A percentile compares a stretch with the other conserved stretches of the same genome.
phyloP scores from a whole-genome alignment of 2,113 vertebrate species.

The Hypocryptadius cinnamomeus region DNA sequence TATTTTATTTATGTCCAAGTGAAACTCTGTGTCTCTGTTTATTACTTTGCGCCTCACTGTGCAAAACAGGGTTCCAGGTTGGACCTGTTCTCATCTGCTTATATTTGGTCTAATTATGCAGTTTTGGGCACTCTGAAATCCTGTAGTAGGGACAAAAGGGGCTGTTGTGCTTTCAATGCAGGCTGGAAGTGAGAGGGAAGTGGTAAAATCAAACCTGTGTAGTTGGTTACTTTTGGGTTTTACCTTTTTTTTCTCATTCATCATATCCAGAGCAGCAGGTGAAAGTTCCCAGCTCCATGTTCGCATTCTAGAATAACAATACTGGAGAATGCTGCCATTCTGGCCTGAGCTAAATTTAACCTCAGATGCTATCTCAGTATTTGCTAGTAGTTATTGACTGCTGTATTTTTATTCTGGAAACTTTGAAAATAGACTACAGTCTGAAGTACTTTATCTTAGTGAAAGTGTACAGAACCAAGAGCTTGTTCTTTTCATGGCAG shows the following conservation, averaged over 20 bases:
- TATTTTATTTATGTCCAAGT: neutral
- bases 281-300: neutral
- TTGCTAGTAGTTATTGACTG: neutral
- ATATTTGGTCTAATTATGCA: neutral
- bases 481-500: neutral
- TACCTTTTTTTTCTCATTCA: neutral
- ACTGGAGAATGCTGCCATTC: neutral
- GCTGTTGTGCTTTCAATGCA: neutral
- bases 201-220: neutral
- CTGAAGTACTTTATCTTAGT: neutral
- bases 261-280: neutral
- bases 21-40: neutral
- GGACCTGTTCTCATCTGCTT: neutral
- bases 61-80: neutral
- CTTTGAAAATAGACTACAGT: neutral
- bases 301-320: neutral
- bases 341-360: neutral
- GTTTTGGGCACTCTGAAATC: neutral
- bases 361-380: neutral
- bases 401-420: neutral
- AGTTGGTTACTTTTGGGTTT: neutral
- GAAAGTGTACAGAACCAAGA: neutral
- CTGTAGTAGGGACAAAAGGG: neutral
- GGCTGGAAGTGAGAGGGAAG: neutral
- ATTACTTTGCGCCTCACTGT: neutral